phyloP scores from a whole-genome alignment of 1,140 invertebrate species.

The Tyrophagus putrescentiae region DNA sequence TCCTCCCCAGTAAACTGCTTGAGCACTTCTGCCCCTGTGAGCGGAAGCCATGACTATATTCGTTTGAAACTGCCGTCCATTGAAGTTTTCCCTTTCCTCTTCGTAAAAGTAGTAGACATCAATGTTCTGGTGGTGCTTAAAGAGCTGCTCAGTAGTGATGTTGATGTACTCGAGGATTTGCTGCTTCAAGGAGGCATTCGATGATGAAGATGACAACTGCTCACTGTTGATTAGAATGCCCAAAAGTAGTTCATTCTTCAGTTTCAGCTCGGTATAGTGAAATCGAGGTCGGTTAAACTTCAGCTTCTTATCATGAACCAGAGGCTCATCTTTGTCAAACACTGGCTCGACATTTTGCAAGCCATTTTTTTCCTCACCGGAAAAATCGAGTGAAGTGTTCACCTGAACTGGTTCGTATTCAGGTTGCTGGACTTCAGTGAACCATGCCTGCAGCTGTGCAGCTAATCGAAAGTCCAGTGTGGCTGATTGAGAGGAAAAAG shows the following conservation, averaged over 20 bases:
- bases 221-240: slow-evolving; percentile 56
- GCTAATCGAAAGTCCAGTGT: not conserved
- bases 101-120: slow-evolving; percentile 46
- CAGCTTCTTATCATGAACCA: slow-evolving; percentile 21
- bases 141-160: not conserved
- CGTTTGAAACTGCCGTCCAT: slow-evolving; percentile 30
- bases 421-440: not conserved
- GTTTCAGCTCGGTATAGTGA: slow-evolving; percentile 79
- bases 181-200: slow-evolving; percentile 58
- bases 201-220: slow-evolving; percentile 43
- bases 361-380: too few species aligned
- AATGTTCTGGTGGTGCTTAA: not conserved
- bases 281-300: slow-evolving; percentile 54
- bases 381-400: not conserved
- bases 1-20: slow-evolving; percentile 31
- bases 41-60: slow-evolving; percentile 11
- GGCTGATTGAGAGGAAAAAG: too few species aligned
- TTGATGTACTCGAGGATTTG: slow-evolving; percentile 59
- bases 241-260: slow-evolving; percentile 71
- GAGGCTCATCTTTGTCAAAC: not conserved
- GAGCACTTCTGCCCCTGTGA: slow-evolving; percentile 33
- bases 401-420: slow-evolving; percentile 6
- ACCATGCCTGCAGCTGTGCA: not conserved
- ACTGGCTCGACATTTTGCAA: not conserved
- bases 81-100: slow-evolving; percentile 46